Evolutionary conservation across 1,140 invertebrate genomes (phyloP).

Genomic region (Piezodorus guildinii): DNA sequence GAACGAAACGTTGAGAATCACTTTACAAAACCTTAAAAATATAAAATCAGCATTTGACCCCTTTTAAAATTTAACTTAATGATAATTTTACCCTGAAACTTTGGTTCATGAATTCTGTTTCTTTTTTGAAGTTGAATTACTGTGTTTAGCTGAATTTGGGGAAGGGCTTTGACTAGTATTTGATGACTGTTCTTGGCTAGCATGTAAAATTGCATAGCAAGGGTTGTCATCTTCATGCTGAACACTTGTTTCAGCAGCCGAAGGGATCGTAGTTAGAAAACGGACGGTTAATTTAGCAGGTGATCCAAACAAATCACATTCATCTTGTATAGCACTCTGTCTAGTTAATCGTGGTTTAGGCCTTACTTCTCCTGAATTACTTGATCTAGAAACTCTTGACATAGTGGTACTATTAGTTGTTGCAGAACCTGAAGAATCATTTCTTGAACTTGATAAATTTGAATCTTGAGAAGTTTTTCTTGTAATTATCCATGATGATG

Average conservation of each 20-base stretch:
- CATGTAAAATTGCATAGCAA: conserved; percentile 27
- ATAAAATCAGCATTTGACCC: background rate
- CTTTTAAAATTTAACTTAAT: background rate
- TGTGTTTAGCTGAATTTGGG: conserved; percentile 7
- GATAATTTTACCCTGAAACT: background rate
- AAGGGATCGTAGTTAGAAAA: conserved; percentile 66
- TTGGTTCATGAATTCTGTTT: background rate
- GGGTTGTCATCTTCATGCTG: conserved; percentile 50
- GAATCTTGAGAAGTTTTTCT: conserved; percentile 83
- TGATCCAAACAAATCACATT: conserved; percentile 28
- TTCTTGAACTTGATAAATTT: conserved; percentile 68
- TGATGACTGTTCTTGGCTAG: conserved; percentile 25
- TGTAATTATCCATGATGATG: conserved; percentile 76
- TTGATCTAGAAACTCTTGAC: conserved; percentile 48
- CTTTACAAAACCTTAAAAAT: background rate
- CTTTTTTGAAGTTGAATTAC: conserved; percentile 2
- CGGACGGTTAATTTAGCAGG: conserved; percentile 46
- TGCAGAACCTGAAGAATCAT: conserved; percentile 75
- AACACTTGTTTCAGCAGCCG: conserved; percentile 65
- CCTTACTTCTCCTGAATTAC: conserved; percentile 28
- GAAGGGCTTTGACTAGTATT: conserved; percentile 26
- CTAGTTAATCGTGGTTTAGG: conserved; percentile 58
- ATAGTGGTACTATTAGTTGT: conserved; percentile 73
- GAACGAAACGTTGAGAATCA: background rate
- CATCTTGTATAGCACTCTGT: conserved; percentile 47